These are phyloP conservation scores for Lepidurus packardi DNA, from an alignment of 1,140 invertebrate genomes.

Conservation along the genomic window DNA sequence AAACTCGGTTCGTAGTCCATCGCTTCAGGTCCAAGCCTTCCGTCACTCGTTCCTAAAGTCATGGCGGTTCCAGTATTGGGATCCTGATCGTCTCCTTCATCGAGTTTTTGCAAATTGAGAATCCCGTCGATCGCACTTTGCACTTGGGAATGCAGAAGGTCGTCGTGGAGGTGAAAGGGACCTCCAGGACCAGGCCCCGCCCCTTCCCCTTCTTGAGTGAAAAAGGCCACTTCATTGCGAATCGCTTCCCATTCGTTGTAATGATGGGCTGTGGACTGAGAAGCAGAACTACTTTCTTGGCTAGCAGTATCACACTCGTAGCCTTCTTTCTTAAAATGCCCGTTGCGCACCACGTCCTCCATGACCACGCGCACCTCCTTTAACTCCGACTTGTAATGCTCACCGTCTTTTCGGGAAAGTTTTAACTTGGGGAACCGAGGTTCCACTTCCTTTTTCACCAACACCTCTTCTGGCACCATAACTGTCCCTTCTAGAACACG, in stretches of 20 bases:
- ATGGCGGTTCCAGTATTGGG: not conserved
- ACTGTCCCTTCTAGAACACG: not conserved
- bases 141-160: conserved; percentile 65
- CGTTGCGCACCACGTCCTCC: conserved; percentile 37
- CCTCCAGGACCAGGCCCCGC: conserved; percentile 15
- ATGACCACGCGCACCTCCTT: conserved; percentile 39
- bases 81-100: conserved; percentile 36
- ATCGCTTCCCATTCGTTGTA: conserved; percentile 65
- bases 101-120: conserved; percentile 58
- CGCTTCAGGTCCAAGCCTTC: conserved; percentile 9
- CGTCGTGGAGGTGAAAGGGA: conserved; percentile 45
- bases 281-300: conserved; percentile 1
- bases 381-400: conserved; percentile 33
- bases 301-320: not conserved
- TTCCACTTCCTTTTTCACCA: conserved; percentile 4
- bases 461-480: not conserved
- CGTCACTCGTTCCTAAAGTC: conserved; percentile 13
- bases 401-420: conserved; percentile 30
- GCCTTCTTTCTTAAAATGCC: conserved; percentile 7
- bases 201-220: conserved; percentile 39
- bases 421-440: conserved; percentile 25
- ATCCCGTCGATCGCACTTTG: conserved; percentile 72
- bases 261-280: conserved; percentile 39
- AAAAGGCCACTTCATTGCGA: conserved; percentile 58
- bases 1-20: conserved; percentile 31